These are phyloP conservation scores for Sinohyriopsis cumingii DNA, from an alignment of 2,888 invertebrate genomes.

Conservation along the genomic window DNA sequence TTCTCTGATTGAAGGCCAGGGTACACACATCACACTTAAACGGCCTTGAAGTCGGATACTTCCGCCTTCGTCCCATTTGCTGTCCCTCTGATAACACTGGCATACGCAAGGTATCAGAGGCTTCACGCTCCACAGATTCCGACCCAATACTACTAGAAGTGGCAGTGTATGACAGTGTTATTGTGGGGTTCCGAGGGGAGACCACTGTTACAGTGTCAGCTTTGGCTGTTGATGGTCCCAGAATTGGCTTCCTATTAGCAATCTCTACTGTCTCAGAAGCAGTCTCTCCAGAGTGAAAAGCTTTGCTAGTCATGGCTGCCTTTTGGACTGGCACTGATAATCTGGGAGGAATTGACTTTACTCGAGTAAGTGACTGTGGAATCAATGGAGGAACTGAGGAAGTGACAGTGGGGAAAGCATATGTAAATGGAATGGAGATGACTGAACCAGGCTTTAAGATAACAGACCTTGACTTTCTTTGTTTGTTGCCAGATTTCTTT, in stretches of 20 bases:
- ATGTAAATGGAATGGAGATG: slow-evolving; percentile 55
- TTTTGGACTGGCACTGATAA: neutral
- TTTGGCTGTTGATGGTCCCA: neutral
- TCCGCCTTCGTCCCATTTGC: slow-evolving; percentile 40
- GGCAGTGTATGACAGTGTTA: neutral
- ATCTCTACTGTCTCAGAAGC: no score
- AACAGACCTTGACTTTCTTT: slow-evolving; percentile 34
- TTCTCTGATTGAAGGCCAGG: slow-evolving; percentile 70
- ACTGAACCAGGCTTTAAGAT: slow-evolving; percentile 49
- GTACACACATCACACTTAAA: slow-evolving; percentile 69
- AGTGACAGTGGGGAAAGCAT: slow-evolving; percentile 22
- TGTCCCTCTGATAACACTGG: neutral
- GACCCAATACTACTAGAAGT: neutral
- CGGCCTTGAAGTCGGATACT: slow-evolving; percentile 62
- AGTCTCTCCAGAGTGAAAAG: no score
- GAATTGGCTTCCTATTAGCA: neutral
- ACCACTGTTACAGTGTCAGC: neutral
- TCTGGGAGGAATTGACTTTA: neutral
- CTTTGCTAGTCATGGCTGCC: no score
- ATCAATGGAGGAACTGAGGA: slow-evolving; percentile 6
- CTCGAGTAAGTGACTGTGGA: neutral
- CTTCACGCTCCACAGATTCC: neutral
- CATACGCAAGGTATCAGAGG: neutral
- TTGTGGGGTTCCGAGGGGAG: neutral
- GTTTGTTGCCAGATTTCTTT: neutral